Conservation (phyloP, 1,140 invertebrate species). For the Zaprionus africanus region DNA sequence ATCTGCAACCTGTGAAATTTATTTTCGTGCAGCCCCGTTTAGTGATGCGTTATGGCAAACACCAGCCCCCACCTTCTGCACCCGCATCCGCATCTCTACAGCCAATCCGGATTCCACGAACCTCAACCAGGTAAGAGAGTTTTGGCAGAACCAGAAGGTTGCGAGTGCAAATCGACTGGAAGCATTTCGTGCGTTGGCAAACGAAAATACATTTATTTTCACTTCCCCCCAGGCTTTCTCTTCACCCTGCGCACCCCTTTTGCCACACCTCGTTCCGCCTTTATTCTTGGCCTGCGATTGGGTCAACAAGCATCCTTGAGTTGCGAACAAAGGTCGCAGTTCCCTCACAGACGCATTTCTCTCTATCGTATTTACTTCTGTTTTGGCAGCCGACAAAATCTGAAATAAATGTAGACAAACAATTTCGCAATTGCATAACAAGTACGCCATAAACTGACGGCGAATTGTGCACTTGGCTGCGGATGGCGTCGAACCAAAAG, state of each 20-base stretch:
- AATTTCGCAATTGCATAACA: slow-evolving; percentile 6
- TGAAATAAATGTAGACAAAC: slow-evolving; percentile 15
- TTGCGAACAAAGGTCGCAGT: slow-evolving; percentile 67
- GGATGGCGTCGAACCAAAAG: background rate
- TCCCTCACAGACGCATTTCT: slow-evolving; percentile 39
- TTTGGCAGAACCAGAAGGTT: slow-evolving; percentile 58
- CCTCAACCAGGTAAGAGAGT: slow-evolving; percentile 26
- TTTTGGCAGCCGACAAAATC: slow-evolving; percentile 27
- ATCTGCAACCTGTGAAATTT: slow-evolving; percentile 69
- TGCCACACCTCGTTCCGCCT: background rate
- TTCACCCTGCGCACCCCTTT: background rate
- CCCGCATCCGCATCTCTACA: background rate
- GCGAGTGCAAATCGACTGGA: slow-evolving; percentile 73
- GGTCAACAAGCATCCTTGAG: slow-evolving; percentile 73
- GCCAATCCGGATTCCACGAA: background rate
- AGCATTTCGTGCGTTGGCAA: slow-evolving; percentile 72
- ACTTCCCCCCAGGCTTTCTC: slow-evolving; percentile 8
- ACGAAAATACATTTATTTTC: slow-evolving; percentile 65
- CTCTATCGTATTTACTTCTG: slow-evolving; percentile 34
- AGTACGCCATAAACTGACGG: slow-evolving; percentile 2
- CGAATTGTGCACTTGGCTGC: slow-evolving; percentile 1
- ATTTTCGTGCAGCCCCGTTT: slow-evolving; percentile 69
- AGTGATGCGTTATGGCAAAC: slow-evolving; percentile 73
- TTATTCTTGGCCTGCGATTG: slow-evolving; percentile 64
- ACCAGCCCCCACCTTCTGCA: slow-evolving; percentile 14